Evolutionary conservation across 1,140 invertebrate genomes (phyloP), one percentile per base, ranked within the genome.

Genomic region (Penaeus indicus): DNA sequence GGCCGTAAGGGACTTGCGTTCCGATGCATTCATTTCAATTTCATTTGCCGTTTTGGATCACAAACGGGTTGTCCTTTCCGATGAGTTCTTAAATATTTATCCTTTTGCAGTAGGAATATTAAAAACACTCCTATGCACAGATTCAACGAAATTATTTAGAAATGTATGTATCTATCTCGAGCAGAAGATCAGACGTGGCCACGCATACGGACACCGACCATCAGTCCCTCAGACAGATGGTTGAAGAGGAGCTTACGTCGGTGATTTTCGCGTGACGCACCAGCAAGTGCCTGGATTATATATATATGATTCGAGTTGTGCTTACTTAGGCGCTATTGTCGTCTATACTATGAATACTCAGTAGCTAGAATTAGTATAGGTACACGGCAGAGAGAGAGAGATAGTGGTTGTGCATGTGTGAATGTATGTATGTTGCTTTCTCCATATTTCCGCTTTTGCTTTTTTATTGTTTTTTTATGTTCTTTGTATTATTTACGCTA

Each of bases 281-380:
- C 69, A 85, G 54, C 54, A 54, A 54, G 84, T 64, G 78, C 64
- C 77, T 62, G 62, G 85, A 86, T 86, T 86, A 86, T 63, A 86
- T 86, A 86, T 86, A 86, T 80, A 79, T 86, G 85, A 86, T 86
- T 79, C 27, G 75, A 86, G 79, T 32, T 78, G 60, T 79, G 84
- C 72, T 61, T 25, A 79, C 84, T 72, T 86, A 27, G 60, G 72
- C 72, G 63, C 75, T 60, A 42, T 79, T 64, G 32, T 86, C 85
- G 54, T 54, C 54, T 16, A 2, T 54, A 54, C 54, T 11, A 54
- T 54, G 54, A 54, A 54, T 54, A 16, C 16, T 54, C 54, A 54
- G 1, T 54, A 82, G 38, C 11, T 47, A 47, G 7, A 47, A 47
- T 47, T 47, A 47, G 47, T 47, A 47, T 47, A 47, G 11, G 47